Evolutionary conservation across 2,113 vertebrate genomes (phyloP).

Genomic region (Colistium nudipinnis): DNA sequence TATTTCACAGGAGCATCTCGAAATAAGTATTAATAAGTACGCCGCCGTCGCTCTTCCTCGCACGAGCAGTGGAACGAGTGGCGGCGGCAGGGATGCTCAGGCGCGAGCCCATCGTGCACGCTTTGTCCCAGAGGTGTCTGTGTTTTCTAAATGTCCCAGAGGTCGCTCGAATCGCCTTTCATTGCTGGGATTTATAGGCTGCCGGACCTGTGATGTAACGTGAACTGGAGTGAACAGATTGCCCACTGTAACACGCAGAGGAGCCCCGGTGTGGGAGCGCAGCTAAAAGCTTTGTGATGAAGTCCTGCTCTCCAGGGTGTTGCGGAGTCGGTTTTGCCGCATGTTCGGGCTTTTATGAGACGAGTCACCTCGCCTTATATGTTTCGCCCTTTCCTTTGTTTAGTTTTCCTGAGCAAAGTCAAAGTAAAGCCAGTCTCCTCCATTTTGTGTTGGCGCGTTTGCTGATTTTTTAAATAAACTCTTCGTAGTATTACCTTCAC

Average conservation of each 20-base stretch:
- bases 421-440: background rate
- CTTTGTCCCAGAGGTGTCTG: slow-evolving; percentile 65
- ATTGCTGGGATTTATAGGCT: slow-evolving; percentile 64
- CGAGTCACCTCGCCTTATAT: slow-evolving; percentile 18
- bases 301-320: slow-evolving; percentile 42
- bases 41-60: slow-evolving; percentile 1
- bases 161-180: slow-evolving; percentile 67
- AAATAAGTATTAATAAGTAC: slow-evolving; percentile 35
- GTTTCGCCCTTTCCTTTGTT: background rate
- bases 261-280: slow-evolving; percentile 47
- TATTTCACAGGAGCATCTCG: slow-evolving; percentile 34
- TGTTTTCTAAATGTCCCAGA: slow-evolving; percentile 48
- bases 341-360: slow-evolving; percentile 55
- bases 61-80: slow-evolving; percentile 10
- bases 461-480: too few relatives aligned
- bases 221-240: slow-evolving; percentile 63
- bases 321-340: slow-evolving; percentile 28
- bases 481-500: too few relatives aligned
- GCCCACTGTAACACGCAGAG: slow-evolving; percentile 44
- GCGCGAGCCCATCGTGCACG: slow-evolving; percentile 39
- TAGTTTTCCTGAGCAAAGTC: slow-evolving; percentile 15
- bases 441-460: background rate
- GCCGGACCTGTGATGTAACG: slow-evolving; percentile 73
- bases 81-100: slow-evolving; percentile 15
- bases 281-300: slow-evolving; percentile 65